These are phyloP conservation scores for Thumatha senex DNA, from an alignment of 2,888 invertebrate species.

Conservation along the genomic window DNA sequence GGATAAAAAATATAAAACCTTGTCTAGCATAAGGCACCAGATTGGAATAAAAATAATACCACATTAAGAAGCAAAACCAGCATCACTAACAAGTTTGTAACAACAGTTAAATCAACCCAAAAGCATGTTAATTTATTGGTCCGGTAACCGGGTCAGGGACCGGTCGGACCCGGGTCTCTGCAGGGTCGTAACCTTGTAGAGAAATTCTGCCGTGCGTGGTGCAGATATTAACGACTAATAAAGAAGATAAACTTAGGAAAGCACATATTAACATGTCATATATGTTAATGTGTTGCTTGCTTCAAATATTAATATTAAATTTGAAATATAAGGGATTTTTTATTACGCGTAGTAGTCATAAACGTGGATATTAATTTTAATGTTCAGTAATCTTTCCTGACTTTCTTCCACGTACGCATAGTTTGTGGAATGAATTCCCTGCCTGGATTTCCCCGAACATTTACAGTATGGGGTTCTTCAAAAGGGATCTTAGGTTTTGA, in stretches of 20 bases:
- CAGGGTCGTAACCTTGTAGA: conserved; percentile 22
- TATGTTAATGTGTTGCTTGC: background rate
- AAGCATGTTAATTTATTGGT: conserved; percentile 32
- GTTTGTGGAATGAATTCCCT: too few species aligned
- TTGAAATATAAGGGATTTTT: too few species aligned
- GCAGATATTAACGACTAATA: background rate
- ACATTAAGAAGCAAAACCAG: background rate
- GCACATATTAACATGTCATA: background rate
- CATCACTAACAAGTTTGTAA: background rate
- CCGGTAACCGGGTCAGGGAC: conserved; percentile 29
- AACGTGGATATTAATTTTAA: too few species aligned
- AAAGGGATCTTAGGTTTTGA: too few species aligned
- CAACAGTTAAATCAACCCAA: conserved; percentile 21
- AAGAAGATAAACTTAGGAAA: conserved; percentile 1
- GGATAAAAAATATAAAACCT: too few species aligned
- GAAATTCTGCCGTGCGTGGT: conserved; percentile 6
- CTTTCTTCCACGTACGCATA: too few species aligned
- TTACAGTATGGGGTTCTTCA: too few species aligned
- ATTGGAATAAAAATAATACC: background rate
- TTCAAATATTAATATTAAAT: too few species aligned
- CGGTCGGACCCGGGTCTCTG: conserved; percentile 21
- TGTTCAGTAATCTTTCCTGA: too few species aligned
- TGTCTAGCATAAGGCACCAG: too few species aligned
- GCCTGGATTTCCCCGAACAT: too few species aligned
- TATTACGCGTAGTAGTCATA: too few species aligned